Conservation (phyloP, 92 coral and sea anemone species). For the Epizoanthus rinbou region DNA sequence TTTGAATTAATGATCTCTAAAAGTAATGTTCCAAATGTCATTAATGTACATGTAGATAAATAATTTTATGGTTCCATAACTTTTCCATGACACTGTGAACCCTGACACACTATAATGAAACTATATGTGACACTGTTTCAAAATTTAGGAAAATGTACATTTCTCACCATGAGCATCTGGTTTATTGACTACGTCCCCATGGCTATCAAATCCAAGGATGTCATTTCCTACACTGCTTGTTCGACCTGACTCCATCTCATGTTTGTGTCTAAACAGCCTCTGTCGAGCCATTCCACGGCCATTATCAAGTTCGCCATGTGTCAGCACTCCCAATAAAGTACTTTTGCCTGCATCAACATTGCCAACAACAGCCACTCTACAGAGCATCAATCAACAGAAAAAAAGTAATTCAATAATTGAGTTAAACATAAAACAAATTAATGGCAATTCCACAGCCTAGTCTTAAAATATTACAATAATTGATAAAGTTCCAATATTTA, state of each 20-base stretch:
- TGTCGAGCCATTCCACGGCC: constrained; percentile 98
- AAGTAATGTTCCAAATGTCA: no score
- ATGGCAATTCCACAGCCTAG: background rate
- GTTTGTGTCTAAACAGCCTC: constrained; percentile 92
- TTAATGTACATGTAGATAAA: no score
- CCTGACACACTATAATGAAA: no score
- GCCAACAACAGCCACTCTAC: constrained; percentile 98
- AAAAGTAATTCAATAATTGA: background rate
- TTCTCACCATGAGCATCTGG: constrained; percentile 90
- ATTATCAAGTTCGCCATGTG: constrained; percentile 98
- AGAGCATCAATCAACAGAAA: background rate
- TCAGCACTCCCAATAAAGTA: constrained; percentile 91
- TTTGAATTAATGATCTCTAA: no score
- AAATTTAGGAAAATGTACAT: background rate
- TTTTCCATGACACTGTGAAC: no score
- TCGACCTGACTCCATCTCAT: constrained; percentile 99
- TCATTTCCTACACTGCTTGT: constrained; percentile 99
- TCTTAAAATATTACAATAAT: no score
- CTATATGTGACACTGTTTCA: no score
- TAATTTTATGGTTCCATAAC: no score
- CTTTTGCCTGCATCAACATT: constrained; percentile 99
- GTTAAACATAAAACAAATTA: background rate
- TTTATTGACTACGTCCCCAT: constrained; percentile 93
- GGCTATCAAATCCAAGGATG: constrained; percentile 96
- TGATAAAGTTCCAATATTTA: background rate